Evolutionary conservation across 2,888 invertebrate genomes (phyloP), one percentile per base, ranked within the genome.

Genomic region (Sesia apiformis): DNA sequence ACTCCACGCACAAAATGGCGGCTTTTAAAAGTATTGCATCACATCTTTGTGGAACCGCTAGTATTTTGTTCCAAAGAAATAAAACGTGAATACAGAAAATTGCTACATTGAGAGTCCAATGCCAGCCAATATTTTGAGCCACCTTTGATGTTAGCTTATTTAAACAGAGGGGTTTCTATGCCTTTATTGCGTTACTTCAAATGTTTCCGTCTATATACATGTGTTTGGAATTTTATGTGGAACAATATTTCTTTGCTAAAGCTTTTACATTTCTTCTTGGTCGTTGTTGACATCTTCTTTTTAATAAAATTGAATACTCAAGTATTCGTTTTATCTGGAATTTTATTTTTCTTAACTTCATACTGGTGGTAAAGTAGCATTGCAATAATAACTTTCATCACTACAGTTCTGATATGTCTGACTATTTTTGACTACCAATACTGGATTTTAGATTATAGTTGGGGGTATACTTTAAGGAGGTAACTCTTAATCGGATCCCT

Each of bases 71-170:
- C 4, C 8, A 4, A 5, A n/a, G 46, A 46, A 50, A 50, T 50
- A 57, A 65, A 59, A 57, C 56, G 55, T 57, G 66, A 65, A 65
- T 52, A 55, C 55, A 57, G 41, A 59, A 74, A 73, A 76, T 69
- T 73, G 69, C 72, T 75, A 71, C 69, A 74, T 74, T 68, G 72
- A 67, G 70, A 69, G 41, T 60, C 68, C 71, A 70, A 71, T 74
- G 65, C 67, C 60, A 71, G 64, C 66, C 75, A 72, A 76, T 73
- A 74, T 76, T 72, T 68, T 66, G 67, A 64, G 67, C 62, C 62
- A 72, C 76, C 81, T 84, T 84, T 84, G 84, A 84, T 79, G 81
- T 81, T 63, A 68, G 77, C 72, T 80, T 83, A 78, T 82, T 82
- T 81, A 79, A 81, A 83, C 81, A 81, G 77, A 76, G 78, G 76